Base-by-base conservation (phyloP, 2,797 vertebrate species). In the Ptychadena robeensis region DNA sequence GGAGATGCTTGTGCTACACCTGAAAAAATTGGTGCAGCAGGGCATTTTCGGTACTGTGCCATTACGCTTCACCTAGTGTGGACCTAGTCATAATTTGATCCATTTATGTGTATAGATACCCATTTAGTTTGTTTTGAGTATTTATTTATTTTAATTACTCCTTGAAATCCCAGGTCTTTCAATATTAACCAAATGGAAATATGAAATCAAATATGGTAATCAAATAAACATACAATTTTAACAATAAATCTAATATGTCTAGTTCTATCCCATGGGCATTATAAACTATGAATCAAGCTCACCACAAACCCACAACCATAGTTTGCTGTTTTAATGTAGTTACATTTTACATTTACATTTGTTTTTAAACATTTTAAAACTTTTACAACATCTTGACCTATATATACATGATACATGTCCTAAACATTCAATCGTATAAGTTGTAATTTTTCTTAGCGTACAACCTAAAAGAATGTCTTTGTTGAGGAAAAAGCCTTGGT, bases 341-440 rank as follows among this genome's bases (percentile, higher is more conserved):
- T 48, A 25, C 9, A 3, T 35, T 73, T 31, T 25, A 57, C 31
- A 73, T 73, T 73, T 69, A 69, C 35, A 22, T 18, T 71, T 9
- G 11, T 31, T 53, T 53, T 48, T 30, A 53, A 38, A 44, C 28
- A 25, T 44, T 25, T 34, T 34, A 59, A 59, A 73, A 59, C 10
- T 15, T 27, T 25, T 57, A 25, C 7, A 73, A 38, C 32, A 5
- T 59, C 44, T 53, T 15, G 10, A 37, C 15, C 10, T 30, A 31
- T 27, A 74, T 27, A 14, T 10, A 74, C 61, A 74, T 28, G 5
- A 4, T 74, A 27, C 31, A 61, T 27, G 25, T 8, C 18, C 32
- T 61, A 73, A 57, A 73, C 57, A 25, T 72, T 59, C 32, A 53
- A 53, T 22, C 44, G 22, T 53, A 22, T 22, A 53, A n/a, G 40